Conservation (phyloP, 1,140 invertebrate genomes). For the Lordiphosa collinella region DNA sequence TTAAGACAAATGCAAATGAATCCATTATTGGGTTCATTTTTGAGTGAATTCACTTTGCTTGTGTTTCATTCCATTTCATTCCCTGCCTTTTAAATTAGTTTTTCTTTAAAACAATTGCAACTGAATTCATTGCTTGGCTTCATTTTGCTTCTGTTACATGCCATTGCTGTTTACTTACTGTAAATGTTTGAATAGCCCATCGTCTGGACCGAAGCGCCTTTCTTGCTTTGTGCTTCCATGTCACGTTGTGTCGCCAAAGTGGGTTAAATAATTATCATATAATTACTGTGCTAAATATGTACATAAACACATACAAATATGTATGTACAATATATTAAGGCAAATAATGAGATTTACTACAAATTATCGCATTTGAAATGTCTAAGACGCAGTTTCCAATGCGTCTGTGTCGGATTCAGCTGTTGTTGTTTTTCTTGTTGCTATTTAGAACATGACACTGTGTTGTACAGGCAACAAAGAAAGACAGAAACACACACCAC, state of each 20-base stretch:
- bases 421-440: constrained; percentile 26
- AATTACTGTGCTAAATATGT: constrained; percentile 42
- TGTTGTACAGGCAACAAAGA: constrained; percentile 9
- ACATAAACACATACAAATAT: constrained; percentile 9
- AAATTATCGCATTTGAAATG: constrained; percentile 42
- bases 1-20: no score
- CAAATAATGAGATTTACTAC: constrained; percentile 9
- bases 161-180: neutral
- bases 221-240: neutral
- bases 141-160: neutral
- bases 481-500: no score
- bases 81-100: neutral
- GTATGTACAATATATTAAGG: constrained; percentile 1
- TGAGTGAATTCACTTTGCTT: no score
- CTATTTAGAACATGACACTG: constrained; percentile 42
- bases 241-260: constrained; percentile 26
- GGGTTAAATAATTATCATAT: constrained; percentile 57
- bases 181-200: no score
- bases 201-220: neutral
- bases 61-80: neutral
- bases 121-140: neutral
- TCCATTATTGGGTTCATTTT: neutral
- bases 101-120: no score
- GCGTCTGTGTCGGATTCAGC: constrained; percentile 10
- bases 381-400: constrained; percentile 43